phyloP scores from a whole-genome alignment of 2,888 invertebrate species.

The Mayetiola destructor region DNA sequence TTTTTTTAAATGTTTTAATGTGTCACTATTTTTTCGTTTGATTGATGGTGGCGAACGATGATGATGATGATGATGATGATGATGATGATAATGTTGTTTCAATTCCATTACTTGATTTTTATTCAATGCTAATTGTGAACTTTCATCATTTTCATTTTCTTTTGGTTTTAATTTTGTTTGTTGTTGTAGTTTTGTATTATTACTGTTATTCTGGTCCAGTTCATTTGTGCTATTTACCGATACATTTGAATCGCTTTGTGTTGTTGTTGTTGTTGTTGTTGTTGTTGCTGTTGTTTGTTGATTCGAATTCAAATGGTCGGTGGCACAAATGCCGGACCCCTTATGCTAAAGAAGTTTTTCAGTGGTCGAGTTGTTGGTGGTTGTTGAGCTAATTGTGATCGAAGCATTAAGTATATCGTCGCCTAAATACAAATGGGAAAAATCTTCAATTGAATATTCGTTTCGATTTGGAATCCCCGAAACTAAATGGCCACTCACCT shows the following conservation, averaged over 20 bases:
- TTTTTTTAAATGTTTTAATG: not conserved
- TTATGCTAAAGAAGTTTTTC: constrained; percentile 65
- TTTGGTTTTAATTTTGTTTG: not conserved
- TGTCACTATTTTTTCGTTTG: no score
- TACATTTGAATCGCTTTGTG: not conserved
- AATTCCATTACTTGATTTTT: not conserved
- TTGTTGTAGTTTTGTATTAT: not conserved
- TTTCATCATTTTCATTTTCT: not conserved
- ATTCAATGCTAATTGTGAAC: not conserved
- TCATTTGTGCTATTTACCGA: not conserved
- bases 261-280: constrained; percentile 10
- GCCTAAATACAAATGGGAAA: constrained; percentile 29
- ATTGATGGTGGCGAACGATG: not conserved
- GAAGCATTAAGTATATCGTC: constrained; percentile 38
- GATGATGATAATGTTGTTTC: not conserved
- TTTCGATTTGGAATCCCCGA: not conserved
- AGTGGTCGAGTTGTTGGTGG: constrained; percentile 33
- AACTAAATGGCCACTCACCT: not conserved
- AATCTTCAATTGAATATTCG: constrained; percentile 13
- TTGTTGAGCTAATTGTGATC: constrained; percentile 45
- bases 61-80: not conserved
- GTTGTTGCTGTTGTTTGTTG: constrained; percentile 27
- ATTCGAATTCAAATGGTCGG: no score
- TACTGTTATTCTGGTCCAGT: not conserved
- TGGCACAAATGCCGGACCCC: constrained; percentile 44